Base-by-base conservation (phyloP, 2,113 vertebrate genomes). In the Neolamprologus brichardi region DNA sequence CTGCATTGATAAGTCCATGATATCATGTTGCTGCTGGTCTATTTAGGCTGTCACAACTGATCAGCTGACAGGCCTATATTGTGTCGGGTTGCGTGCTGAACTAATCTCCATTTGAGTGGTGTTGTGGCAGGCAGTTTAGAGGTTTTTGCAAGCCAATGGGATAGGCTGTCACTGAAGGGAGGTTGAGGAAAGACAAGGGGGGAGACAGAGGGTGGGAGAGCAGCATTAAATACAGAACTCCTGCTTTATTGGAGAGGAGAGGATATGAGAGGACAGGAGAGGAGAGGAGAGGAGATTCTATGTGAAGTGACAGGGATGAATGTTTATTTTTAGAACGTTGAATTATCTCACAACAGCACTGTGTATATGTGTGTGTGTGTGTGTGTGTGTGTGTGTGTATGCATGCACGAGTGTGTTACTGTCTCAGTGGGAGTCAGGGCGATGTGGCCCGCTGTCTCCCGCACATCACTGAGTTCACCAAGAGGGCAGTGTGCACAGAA, bases 281-380 rank as follows among this genome's bases (percentile, higher is more conserved):
- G 17, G 18, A 72, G 86, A 81, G 79, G 23, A 82, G 89, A 83
- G 87, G 77, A 91, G 81, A 93, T 79, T 93, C 79, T 92, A 96
- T 95, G 93, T 93, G 92, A 95, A 94, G 94, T 96, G 95, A 95
- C 94, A 86, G 4, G 87, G 93, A 87, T 93, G 87, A 92, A 88
- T 93, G 93, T 95, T 95, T 96, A 95, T 96, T 96, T 95, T 95
- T 95, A 95, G 92, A 92, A 78, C 28, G n/a, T 54, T 84, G 81
- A 93, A 94, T 94, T 94, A 94, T 96, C 93, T 95, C 91, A 94
- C 90, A 92, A 79, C 87, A 82, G 89, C 84, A 67, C 79, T 52
- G 82, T 80, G 70, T 80, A 25, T 79, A 10, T 15, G 87, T 84
- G 83, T 89, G 5, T 32, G 44, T 8, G 28, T 12, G 90, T 82